These are phyloP conservation scores for Myotis findleyi DNA, from an alignment of 2,797 vertebrate species.

Conservation along the genomic window DNA sequence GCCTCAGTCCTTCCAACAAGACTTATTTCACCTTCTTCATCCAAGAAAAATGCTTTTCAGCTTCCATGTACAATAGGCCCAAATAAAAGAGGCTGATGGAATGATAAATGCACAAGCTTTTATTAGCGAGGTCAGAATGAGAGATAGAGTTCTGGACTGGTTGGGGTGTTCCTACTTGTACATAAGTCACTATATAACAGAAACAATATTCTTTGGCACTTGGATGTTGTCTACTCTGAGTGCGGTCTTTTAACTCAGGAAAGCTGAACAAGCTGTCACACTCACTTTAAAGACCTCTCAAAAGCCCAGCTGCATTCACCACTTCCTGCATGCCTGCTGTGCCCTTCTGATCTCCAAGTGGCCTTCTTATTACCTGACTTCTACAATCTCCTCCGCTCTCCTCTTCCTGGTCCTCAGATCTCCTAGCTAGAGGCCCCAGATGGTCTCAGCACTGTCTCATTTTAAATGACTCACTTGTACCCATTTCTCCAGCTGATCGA, in stretches of 20 bases:
- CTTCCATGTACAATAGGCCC: background rate
- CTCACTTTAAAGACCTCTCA: background rate
- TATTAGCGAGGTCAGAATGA: background rate
- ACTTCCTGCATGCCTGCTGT: background rate
- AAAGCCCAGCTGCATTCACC: background rate
- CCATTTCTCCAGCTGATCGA: background rate
- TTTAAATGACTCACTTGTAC: background rate
- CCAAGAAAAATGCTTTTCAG: slow-evolving; percentile 14
- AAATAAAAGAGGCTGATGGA: slow-evolving; percentile 8
- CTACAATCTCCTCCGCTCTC: background rate
- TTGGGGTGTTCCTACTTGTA: background rate
- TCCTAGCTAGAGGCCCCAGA: background rate
- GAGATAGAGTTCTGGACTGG: background rate
- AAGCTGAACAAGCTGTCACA: background rate
- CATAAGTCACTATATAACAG: background rate
- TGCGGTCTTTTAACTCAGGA: background rate
- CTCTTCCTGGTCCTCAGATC: background rate
- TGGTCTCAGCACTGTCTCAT: background rate
- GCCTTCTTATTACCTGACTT: background rate
- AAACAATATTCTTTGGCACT: background rate
- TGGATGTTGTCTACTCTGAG: background rate
- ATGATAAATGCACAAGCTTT: background rate
- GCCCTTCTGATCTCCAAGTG: background rate
- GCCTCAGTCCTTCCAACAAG: background rate
- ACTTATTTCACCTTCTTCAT: background rate